Evolutionary conservation across 2,113 vertebrate genomes (phyloP).

Genomic region (Sciurus niger): DNA sequence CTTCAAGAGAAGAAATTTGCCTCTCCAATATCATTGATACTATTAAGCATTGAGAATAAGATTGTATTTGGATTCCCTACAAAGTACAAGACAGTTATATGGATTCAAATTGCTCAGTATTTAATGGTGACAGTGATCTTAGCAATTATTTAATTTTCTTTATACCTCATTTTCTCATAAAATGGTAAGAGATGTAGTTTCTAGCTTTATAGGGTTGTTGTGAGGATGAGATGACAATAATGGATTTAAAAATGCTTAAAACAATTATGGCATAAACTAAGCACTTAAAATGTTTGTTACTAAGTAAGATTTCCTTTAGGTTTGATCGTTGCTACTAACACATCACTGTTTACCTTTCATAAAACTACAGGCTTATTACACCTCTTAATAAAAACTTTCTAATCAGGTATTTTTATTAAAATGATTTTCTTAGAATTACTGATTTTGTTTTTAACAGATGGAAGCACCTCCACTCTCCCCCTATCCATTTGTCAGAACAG

Average conservation of each 20-base stretch:
- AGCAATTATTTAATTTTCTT: not conserved
- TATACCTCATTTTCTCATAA: not conserved
- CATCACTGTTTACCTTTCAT: not conserved
- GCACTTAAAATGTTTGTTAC: not conserved
- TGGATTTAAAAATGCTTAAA: not conserved
- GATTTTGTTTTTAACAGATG: slow-evolving; percentile 82
- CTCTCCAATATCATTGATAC: not conserved
- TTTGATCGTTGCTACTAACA: not conserved
- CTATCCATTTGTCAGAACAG: slow-evolving; percentile 91
- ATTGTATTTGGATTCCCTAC: not conserved
- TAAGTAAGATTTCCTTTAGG: not conserved
- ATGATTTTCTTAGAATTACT: not conserved
- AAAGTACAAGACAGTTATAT: not conserved
- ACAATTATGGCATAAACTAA: not conserved
- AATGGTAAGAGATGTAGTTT: not conserved
- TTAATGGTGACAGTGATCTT: not conserved
- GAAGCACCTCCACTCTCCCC: slow-evolving; percentile 94
- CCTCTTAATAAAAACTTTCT: slow-evolving; percentile 20
- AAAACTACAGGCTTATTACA: not conserved
- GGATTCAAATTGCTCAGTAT: not conserved
- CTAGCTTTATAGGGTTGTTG: not conserved
- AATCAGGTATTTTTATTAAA: not conserved
- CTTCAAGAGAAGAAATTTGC: not conserved
- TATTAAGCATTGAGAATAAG: not conserved
- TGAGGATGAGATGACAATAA: not conserved